Conservation (phyloP, 2,113 vertebrate species). For the Pelmatolapia mariae region DNA sequence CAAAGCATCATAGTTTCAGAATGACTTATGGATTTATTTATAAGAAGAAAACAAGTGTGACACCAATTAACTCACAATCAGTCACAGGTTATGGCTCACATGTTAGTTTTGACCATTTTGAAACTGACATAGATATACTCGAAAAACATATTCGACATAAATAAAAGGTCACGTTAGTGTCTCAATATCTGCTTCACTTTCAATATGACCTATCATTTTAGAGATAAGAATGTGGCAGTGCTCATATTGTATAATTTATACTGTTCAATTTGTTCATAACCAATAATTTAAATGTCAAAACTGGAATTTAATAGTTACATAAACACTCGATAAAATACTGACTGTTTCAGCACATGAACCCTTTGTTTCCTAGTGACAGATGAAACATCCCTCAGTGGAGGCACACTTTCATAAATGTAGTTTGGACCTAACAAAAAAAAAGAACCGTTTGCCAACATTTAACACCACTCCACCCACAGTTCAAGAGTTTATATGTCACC, state of each 20-base stretch:
- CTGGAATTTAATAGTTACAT: neutral
- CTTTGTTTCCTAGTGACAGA: neutral
- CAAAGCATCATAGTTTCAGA: constrained; percentile 96
- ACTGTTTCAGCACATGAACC: neutral
- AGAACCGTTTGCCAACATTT: constrained; percentile 24
- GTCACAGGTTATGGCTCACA: neutral
- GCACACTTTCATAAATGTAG: neutral
- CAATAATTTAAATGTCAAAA: neutral
- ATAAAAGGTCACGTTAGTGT: neutral
- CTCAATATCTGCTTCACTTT: constrained; percentile 1
- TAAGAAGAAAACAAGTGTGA: constrained; percentile 92
- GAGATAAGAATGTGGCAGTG: neutral
- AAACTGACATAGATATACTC: neutral
- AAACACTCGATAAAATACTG: neutral
- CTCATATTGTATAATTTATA: neutral
- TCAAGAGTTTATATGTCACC: constrained; percentile 27
- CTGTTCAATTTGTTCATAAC: neutral
- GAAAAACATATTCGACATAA: neutral
- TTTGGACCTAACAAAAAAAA: neutral
- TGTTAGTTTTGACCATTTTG: neutral
- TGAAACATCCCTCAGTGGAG: neutral
- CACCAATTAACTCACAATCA: constrained; percentile 67
- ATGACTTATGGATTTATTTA: constrained; percentile 99
- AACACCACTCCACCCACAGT: constrained; percentile 31
- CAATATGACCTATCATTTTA: neutral